A percentile compares a stretch with the other conserved stretches of the same genome.
Evolutionary conservation across 1,140 invertebrate genomes (phyloP).

Genomic region (Hycleus phaleratus): DNA sequence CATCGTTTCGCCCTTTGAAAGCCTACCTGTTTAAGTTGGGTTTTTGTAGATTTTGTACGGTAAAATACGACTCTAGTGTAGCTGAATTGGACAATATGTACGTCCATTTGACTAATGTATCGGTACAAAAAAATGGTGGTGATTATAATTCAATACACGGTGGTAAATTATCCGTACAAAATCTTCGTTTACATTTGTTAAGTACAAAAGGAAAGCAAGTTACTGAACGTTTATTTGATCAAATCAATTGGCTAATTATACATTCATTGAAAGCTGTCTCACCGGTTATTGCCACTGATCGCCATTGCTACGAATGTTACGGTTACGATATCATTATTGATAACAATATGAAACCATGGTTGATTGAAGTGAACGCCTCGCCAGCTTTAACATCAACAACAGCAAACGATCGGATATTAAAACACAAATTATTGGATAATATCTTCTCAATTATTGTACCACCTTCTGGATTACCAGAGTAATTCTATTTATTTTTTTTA

Average conservation of each 20-base stretch:
- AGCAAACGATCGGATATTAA: conserved; percentile 90
- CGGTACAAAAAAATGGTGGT: conserved; percentile 81
- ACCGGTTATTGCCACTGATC: conserved; percentile 65
- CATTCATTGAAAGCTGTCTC: conserved; percentile 75
- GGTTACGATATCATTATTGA: conserved; percentile 86
- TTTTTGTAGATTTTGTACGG: conserved; percentile 81
- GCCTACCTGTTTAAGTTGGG: conserved; percentile 68
- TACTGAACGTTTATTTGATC: conserved; percentile 73
- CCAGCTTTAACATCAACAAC: conserved; percentile 92
- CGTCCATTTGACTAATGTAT: conserved; percentile 80
- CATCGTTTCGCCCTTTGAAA: conserved; percentile 77
- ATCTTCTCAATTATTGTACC: conserved; percentile 87
- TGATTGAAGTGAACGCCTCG: conserved; percentile 82
- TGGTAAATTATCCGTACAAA: conserved; percentile 89
- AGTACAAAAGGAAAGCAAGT: conserved; percentile 83
- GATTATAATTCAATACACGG: conserved; percentile 94
- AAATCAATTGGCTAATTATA: conserved; percentile 84
- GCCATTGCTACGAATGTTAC: conserved; percentile 78
- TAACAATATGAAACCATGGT: conserved; percentile 76
- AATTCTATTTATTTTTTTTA: conserved; percentile 33
- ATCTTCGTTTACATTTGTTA: conserved; percentile 83
- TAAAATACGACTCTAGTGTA: conserved; percentile 65
- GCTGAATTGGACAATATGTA: conserved; percentile 79
- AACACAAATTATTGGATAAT: conserved; percentile 93
- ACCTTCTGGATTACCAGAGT: conserved; percentile 83